Percentiles rank a stretch among this genome's conserved stretches.
Evolutionary conservation across 2,797 vertebrate species (phyloP).

Genomic region (Nyctalus aviator): DNA sequence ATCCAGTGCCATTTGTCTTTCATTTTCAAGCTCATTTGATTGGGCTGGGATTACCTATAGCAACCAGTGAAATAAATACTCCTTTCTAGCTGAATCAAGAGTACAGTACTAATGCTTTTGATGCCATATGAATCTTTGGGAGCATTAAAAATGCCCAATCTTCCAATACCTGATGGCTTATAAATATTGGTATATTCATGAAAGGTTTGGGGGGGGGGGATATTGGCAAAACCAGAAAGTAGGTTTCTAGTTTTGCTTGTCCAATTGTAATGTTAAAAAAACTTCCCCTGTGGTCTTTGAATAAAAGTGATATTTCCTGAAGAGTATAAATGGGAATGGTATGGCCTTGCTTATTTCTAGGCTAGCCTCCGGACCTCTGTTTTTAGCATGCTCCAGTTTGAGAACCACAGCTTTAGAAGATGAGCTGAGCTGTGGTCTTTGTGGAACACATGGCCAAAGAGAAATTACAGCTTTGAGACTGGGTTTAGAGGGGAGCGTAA

Average conservation of each 20-base stretch:
- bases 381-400: background rate
- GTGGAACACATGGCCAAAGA: background rate
- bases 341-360: background rate
- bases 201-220: background rate
- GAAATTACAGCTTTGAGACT: constrained; percentile 28
- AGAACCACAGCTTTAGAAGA: background rate
- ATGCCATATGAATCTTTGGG: background rate
- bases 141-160: background rate
- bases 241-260: background rate
- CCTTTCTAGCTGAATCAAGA: background rate
- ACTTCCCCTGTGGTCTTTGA: background rate
- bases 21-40: background rate
- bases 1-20: background rate
- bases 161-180: background rate
- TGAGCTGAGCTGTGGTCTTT: background rate
- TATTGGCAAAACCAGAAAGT: background rate
- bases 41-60: background rate
- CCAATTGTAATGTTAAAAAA: background rate
- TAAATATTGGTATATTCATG: background rate
- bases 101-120: background rate
- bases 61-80: background rate
- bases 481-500: background rate
- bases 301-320: background rate
- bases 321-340: background rate
- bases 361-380: background rate